Base-by-base conservation (phyloP, 1,140 invertebrate genomes). In the Rhopalosiphum maidis region DNA sequence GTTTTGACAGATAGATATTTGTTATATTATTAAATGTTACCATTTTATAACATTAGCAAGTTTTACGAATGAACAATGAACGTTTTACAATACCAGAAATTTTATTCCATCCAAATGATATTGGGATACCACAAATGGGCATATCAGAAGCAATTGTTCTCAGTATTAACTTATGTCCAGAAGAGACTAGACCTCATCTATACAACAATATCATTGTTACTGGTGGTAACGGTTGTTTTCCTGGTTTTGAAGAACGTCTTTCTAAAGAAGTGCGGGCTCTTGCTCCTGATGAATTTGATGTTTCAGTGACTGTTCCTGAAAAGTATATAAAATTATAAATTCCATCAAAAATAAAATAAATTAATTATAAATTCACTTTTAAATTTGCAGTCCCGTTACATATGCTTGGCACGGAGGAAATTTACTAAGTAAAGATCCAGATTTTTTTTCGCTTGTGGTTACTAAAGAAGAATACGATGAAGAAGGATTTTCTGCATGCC, bases 121-220 rank as follows among this genome's bases (percentile, higher is more conserved):
- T 99, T 92, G 98, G 98, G 6, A 98, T 99, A 90, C 96, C 97
- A 87, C 98, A 99, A 95, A 98, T 99, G 97, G 99, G 99, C 15
- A 97, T 99, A 94, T 96, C 97, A 1, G 99, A 99, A 96, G 97
- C 98, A 25, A 97, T 99, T 86, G 96, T 97, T 55, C 96, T 98
- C 94, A 96, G 96, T 22, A 96, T 99, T 18, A 96, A 97, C 94
- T 94, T 95, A 0, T 98, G 98, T 94, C 97, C 97, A 1, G 96
- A 97, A 95, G 97, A 98, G 95, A 96, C 97, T 93, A 97, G 97
- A 95, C 97, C 97, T n/a, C 97, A 97, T 95, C 96, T 99, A 90
- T 96, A 97, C 77, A 96, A 97, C 43, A 99, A 99, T 95, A 98
- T 99, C 94, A 95, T 99, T 54, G 95, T 99, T 22, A 98, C 97